phyloP scores from a whole-genome alignment of 2,888 invertebrate genomes.

The Linyphia triangularis region DNA sequence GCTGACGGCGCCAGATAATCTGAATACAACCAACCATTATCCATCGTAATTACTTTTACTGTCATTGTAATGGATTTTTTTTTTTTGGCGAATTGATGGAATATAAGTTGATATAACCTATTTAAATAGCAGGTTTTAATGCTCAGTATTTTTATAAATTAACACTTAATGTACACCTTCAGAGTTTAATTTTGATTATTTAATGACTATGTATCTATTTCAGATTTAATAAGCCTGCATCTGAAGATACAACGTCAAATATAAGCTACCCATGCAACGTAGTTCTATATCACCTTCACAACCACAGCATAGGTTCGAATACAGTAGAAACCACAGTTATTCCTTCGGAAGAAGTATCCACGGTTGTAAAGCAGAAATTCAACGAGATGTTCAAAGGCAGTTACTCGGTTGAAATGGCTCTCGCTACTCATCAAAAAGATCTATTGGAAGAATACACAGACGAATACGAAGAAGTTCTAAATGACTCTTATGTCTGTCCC shows the following conservation, averaged over 20 bases:
- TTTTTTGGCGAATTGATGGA: neutral
- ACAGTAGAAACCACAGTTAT: slow-evolving; percentile 38
- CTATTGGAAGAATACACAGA: slow-evolving; percentile 68
- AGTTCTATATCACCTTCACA: slow-evolving; percentile 62
- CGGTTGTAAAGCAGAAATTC: slow-evolving; percentile 63
- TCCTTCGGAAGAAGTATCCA: slow-evolving; percentile 56
- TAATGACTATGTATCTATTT: neutral
- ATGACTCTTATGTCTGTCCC: slow-evolving; percentile 60
- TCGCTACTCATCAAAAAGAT: slow-evolving; percentile 54
- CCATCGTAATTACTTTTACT: neutral
- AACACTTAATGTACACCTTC: neutral
- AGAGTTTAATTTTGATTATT: neutral
- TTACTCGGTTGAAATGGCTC: slow-evolving; percentile 48
- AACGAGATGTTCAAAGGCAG: slow-evolving; percentile 71
- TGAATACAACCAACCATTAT: too few species aligned
- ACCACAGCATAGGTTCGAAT: slow-evolving; percentile 59
- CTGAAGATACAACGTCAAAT: neutral
- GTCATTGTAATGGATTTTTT: neutral
- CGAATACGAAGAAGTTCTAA: slow-evolving; percentile 66
- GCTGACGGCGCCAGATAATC: too few species aligned
- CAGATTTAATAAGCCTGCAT: slow-evolving; percentile 25
- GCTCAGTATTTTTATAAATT: neutral
- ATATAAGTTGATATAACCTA: neutral
- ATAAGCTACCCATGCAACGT: slow-evolving; percentile 62
- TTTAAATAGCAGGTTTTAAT: neutral